These are phyloP conservation scores for Rhineura floridana DNA, from an alignment of 2,113 vertebrate species.

Conservation along the genomic window DNA sequence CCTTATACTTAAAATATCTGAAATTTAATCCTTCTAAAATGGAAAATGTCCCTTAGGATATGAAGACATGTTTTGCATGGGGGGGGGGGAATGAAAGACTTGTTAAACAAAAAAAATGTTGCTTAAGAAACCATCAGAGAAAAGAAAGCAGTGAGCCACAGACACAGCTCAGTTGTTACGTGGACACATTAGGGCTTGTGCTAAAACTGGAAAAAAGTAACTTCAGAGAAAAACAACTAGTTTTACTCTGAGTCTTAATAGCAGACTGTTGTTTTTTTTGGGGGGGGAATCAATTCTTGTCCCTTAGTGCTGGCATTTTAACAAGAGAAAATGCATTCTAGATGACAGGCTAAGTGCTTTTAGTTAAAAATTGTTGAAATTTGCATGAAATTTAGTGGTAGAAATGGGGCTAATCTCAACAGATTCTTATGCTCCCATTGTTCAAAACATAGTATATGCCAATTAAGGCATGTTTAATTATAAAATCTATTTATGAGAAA, in stretches of 20 bases:
- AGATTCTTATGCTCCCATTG: background rate
- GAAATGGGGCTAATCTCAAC: conserved; percentile 1
- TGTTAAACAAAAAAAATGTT: background rate
- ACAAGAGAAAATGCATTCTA: background rate
- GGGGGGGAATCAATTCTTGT: background rate
- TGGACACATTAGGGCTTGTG: background rate
- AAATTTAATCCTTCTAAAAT: background rate
- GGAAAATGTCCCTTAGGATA: background rate
- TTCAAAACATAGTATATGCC: background rate
- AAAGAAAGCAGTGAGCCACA: background rate
- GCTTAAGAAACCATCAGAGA: background rate
- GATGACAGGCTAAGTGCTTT: background rate
- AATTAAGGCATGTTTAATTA: conserved; percentile 28
- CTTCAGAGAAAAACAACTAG: background rate
- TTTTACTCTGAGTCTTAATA: background rate
- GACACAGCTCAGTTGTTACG: background rate
- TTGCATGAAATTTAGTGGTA: background rate
- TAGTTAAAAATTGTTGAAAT: background rate
- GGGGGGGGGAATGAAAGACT: background rate
- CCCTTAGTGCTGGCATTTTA: background rate
- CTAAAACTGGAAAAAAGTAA: background rate
- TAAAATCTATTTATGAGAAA: conserved; percentile 10
- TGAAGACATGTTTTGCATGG: background rate
- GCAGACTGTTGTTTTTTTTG: background rate
- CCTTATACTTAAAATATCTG: background rate